Base-by-base conservation (phyloP, 2,797 vertebrate genomes). In the Fistularia commersonii region DNA sequence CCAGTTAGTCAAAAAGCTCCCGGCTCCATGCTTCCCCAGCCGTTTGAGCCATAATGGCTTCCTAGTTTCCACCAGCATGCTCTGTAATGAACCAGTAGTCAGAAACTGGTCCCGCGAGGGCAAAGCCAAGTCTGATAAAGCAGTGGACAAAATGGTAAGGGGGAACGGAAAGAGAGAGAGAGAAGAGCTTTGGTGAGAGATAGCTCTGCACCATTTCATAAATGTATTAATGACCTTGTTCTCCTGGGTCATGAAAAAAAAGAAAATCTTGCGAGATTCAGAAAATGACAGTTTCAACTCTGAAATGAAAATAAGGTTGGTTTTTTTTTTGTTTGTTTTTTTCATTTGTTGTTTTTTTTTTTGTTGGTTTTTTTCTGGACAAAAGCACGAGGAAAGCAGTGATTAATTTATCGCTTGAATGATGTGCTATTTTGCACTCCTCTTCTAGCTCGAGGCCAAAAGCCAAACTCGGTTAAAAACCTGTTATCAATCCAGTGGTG, bases 181-280 rank as follows among this genome's bases (percentile, higher is more conserved):
- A 12, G 39, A 45, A 40, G 38, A 45, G 40, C 11, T 14, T 40
- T 23, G 39, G 14, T 45, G 43, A 61, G 48, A 70, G 51, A 61
- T 38, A 61, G 54, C 37, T 66, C 53, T 61, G 70, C 52, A 63
- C 57, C 48, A 70, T 73, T 74, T 72, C 59, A 78, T 78, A 8
- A 51, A 79, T 79, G 53, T 72, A 75, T 82, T 76, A 77, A 81
- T 68, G 59, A 65, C 51, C 48, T 48, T 37, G 46, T 50, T 60
- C 36, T 57, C 45, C 41, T 41, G 35, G 56, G 51, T 63, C 65
- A 55, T 56, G 46, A 58, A 63, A 63, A 71, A 67, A 51, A 32
- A 60, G 69, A 15, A 58, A 74, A 54, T 61, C 48, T 54, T 43
- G 47, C 42, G 53, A 56, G 53, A 66, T 76, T 72, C 48, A 37